A percentile compares a stretch with the other conserved stretches of the same genome.
These are phyloP conservation scores for Umimayanthus kanabou DNA, from an alignment of 92 coral and sea anemone species.

Conservation along the genomic window DNA sequence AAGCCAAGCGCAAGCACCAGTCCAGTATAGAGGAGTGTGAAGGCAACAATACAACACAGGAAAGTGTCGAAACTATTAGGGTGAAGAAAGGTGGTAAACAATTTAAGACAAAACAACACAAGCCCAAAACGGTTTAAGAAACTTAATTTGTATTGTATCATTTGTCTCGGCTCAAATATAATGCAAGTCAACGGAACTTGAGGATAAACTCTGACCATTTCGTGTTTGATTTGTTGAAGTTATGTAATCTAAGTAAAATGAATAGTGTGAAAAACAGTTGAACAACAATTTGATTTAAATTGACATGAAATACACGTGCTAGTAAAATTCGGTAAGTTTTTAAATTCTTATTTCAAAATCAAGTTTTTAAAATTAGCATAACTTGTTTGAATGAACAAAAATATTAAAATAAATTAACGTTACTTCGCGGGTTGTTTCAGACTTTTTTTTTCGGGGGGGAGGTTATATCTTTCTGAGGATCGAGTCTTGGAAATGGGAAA, in stretches of 20 bases:
- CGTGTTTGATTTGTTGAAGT: neutral
- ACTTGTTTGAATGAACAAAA: no score
- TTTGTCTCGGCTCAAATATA: no score
- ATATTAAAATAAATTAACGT: no score
- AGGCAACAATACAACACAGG: neutral
- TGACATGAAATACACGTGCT: neutral
- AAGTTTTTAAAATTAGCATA: no score
- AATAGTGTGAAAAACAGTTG: neutral
- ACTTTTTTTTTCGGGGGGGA: no score
- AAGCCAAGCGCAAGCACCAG: constrained; percentile 61
- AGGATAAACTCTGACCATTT: neutral
- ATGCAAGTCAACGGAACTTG: neutral
- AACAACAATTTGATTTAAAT: neutral
- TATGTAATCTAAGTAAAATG: neutral
- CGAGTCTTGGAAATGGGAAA: no score
- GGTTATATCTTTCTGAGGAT: no score
- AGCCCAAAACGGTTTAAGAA: neutral
- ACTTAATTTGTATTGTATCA: neutral
- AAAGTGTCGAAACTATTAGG: constrained; percentile 39
- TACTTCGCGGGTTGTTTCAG: no score
- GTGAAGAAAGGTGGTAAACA: constrained; percentile 32
- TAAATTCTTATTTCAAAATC: no score
- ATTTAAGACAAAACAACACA: neutral
- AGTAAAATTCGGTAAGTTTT: no score
- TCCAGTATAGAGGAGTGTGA: constrained; percentile 36